Conservation (phyloP, 92 coral and sea anemone genomes). For the Heliopora coerulea region DNA sequence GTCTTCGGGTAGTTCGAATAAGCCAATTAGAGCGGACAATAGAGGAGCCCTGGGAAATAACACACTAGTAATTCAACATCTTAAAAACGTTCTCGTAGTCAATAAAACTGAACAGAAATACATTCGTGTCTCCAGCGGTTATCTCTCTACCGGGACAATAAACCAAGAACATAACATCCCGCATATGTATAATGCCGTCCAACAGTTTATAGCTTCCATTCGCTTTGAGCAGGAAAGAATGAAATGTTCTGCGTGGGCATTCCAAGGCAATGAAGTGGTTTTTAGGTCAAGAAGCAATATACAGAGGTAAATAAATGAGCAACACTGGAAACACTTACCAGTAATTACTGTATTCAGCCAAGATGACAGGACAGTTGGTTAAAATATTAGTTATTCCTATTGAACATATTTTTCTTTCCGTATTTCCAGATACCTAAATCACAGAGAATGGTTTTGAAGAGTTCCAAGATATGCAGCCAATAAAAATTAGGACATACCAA, state of each 20-base stretch:
- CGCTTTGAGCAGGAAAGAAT: too few species aligned
- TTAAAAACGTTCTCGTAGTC: too few species aligned
- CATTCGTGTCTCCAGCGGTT: too few species aligned
- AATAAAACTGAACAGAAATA: too few species aligned
- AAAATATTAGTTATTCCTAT: constrained; percentile 86
- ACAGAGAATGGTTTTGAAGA: not conserved
- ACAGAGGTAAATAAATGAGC: too few species aligned
- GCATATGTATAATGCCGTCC: too few species aligned
- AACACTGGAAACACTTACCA: constrained; percentile 70
- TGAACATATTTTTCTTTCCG: constrained; percentile 90
- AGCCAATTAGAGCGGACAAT: constrained; percentile 71
- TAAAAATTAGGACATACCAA: constrained; percentile 30
- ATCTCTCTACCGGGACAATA: too few species aligned
- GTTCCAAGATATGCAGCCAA: not conserved
- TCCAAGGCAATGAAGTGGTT: too few species aligned
- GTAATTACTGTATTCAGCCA: constrained; percentile 62
- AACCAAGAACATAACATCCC: too few species aligned
- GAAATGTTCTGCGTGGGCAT: too few species aligned
- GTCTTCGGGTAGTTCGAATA: constrained; percentile 94
- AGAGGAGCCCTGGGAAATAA: constrained; percentile 61
- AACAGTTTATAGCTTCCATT: too few species aligned
- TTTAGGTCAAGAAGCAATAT: too few species aligned
- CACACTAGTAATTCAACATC: not conserved
- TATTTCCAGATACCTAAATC: constrained; percentile 81
- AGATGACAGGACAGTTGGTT: constrained; percentile 76